These are phyloP conservation scores for Shinisaurus crocodilurus DNA, from an alignment of 2,113 vertebrate genomes.

Conservation along the genomic window DNA sequence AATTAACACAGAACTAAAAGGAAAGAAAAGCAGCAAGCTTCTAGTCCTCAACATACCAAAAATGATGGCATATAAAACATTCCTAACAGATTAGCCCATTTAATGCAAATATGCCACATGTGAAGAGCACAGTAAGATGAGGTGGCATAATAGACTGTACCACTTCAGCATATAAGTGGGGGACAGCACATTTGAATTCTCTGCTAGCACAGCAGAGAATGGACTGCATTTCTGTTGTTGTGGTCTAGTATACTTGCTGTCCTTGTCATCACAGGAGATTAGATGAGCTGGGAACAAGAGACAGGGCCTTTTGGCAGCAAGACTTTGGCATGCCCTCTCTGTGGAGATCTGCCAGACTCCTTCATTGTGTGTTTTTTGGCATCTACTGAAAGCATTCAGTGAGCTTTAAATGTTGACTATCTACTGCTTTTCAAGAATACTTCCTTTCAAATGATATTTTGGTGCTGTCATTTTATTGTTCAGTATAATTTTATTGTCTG, in stretches of 20 bases:
- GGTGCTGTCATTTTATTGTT: background rate
- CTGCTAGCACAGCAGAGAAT: background rate
- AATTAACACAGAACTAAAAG: too few relatives aligned
- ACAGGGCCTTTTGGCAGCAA: background rate
- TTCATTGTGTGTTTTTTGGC: background rate
- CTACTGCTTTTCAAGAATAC: background rate
- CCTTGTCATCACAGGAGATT: background rate
- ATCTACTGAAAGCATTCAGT: background rate
- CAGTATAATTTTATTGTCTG: too few relatives aligned
- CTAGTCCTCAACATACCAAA: too few relatives aligned
- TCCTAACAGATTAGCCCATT: too few relatives aligned
- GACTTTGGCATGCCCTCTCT: background rate
- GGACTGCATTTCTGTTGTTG: background rate
- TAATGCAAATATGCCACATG: too few relatives aligned
- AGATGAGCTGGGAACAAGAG: background rate
- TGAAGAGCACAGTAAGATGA: too few relatives aligned
- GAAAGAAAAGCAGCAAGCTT: too few relatives aligned
- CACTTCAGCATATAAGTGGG: background rate
- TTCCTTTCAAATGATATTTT: background rate
- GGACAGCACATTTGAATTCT: background rate
- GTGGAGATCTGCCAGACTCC: background rate
- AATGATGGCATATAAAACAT: too few relatives aligned
- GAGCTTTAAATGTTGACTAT: background rate
- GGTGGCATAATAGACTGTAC: too few relatives aligned
- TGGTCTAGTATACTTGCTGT: background rate